phyloP scores from a whole-genome alignment of 2,888 invertebrate genomes.

The Nomada hirtipes region DNA sequence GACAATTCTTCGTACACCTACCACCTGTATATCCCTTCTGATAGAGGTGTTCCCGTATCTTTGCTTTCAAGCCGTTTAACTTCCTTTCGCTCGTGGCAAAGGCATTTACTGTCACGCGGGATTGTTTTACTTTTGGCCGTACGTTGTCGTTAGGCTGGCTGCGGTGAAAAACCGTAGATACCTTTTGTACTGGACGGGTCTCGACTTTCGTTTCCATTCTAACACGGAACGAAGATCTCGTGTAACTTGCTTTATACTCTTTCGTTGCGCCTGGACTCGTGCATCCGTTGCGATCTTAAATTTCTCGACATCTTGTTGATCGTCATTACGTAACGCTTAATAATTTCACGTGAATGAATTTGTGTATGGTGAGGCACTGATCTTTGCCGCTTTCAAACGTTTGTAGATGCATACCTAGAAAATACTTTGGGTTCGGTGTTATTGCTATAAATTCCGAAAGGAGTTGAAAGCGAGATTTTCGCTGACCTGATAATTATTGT shows the following conservation, averaged over 20 bases:
- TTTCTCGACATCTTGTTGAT: slow-evolving; percentile 29
- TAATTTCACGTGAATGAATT: background rate
- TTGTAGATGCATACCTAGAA: no score
- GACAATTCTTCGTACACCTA: slow-evolving; percentile 62
- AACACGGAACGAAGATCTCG: slow-evolving; percentile 72
- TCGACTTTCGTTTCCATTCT: slow-evolving; percentile 74
- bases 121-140: slow-evolving; percentile 82
- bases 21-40: slow-evolving; percentile 21
- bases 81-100: slow-evolving; percentile 54
- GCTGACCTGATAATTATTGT: no score
- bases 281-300: slow-evolving; percentile 56
- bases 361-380: background rate
- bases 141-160: slow-evolving; percentile 62
- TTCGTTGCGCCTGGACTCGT: slow-evolving; percentile 9
- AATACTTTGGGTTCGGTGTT: no score
- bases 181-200: slow-evolving; percentile 66
- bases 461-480: no score
- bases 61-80: slow-evolving; percentile 47
- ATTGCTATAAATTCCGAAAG: no score
- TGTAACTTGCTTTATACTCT: slow-evolving; percentile 53
- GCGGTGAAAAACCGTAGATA: slow-evolving; percentile 72
- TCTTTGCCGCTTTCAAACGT: no score
- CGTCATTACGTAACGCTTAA: background rate
- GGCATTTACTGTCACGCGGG: slow-evolving; percentile 76
- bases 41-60: slow-evolving; percentile 19